Conservation (phyloP, 2,888 invertebrate genomes). For the Ferrisia virgata region DNA sequence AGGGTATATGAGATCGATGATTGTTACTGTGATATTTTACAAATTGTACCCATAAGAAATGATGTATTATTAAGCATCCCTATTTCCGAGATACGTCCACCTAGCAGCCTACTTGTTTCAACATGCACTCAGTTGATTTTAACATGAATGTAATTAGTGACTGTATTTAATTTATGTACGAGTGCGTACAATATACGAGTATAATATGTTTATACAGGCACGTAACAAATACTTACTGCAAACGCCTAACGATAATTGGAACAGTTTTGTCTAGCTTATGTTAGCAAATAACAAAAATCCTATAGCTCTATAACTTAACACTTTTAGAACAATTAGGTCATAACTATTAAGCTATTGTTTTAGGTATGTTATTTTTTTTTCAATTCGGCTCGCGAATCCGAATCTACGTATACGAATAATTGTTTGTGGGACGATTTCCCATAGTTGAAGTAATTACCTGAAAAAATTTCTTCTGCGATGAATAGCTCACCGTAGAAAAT, state of each 20-base stretch:
- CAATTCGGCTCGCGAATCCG: neutral
- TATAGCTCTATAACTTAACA: neutral
- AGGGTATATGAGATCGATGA: no score
- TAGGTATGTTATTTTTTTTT: constrained; percentile 10
- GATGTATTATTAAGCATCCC: no score
- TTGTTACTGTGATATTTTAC: no score
- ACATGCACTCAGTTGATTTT: no score
- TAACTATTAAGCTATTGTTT: constrained; percentile 18
- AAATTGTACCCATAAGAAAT: no score
- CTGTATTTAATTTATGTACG: no score
- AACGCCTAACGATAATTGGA: neutral
- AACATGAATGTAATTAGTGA: no score
- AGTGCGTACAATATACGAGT: no score
- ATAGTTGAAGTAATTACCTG: neutral
- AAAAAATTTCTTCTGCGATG: neutral
- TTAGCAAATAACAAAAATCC: neutral
- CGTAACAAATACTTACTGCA: neutral
- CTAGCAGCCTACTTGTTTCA: no score
- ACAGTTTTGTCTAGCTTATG: constrained; percentile 10
- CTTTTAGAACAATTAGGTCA: constrained; percentile 1
- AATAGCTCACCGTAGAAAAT: neutral
- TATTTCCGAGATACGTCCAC: no score
- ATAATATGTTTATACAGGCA: neutral
- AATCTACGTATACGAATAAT: constrained; percentile 27
- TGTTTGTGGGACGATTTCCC: neutral